Evolutionary conservation across 2,113 vertebrate species (phyloP), one percentile per base, ranked within the genome.

Genomic region (Sceloporus undulatus): DNA sequence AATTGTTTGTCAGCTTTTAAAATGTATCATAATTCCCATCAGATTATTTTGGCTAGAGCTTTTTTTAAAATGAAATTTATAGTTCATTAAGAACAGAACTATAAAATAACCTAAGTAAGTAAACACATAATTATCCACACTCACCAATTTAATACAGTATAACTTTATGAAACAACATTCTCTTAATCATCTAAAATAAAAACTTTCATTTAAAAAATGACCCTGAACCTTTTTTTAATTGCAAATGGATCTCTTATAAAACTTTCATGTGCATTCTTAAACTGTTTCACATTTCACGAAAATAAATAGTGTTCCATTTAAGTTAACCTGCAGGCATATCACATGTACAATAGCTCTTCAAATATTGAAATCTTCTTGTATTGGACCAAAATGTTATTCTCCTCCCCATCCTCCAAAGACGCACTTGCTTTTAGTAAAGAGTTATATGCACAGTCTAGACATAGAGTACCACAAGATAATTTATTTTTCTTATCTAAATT

Each of bases 391-490:
- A 90, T 0, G 1, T 73, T 90, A 83, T 29, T 74, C 13, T 16
- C 82, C 85, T 91, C 91, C 85, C 65, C 13, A 23, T 75, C 79
- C 92, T 91, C 83, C 86, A 91, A 90, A 88, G 88, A 79, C n/a
- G 62, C 5, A 1, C 79, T 95, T 94, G 85, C 88, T 92, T 92
- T 89, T 90, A 85, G 86, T 90, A 90, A 91, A 90, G 79, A 91
- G 89, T 0, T 59, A 88, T 84, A 84, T 77, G 65, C 70, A 79
- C 66, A 90, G 76, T 85, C 75, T 89, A 91, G 86, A 87, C 84
- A 68, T 90, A 92, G 87, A 2, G 2, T 0, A 1, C 66, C 79
- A 76, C 10, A 56, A 93, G 73, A 56, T 91, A 91, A 88, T 83
- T 77, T 92, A 90, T 68, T 93, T 91, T 86, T 89, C 75, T 87